Conservation (phyloP, 2,888 invertebrate genomes). For the Patella depressa region DNA sequence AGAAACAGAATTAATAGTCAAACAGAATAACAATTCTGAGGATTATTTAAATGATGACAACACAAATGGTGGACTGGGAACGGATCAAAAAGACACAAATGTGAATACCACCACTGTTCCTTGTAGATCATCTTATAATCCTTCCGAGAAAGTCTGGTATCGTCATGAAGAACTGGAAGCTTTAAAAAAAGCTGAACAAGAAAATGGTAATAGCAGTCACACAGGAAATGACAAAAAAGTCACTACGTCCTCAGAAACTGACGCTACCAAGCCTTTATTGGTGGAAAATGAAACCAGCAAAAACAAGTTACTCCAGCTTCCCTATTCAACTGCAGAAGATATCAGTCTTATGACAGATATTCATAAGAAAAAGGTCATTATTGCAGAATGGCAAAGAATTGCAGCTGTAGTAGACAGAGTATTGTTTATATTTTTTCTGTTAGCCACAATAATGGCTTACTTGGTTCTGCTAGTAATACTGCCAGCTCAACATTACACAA, state of each 20-base stretch:
- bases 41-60: too few species aligned
- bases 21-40: too few species aligned
- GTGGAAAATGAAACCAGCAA: background rate
- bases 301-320: background rate
- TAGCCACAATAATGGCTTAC: conserved; percentile 63
- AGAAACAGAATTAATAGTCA: too few species aligned
- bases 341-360: conserved; percentile 16
- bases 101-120: too few species aligned
- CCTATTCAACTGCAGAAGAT: background rate
- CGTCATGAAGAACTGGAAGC: background rate
- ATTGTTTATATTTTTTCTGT: conserved; percentile 65
- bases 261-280: background rate
- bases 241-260: background rate
- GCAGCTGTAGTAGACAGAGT: conserved; percentile 66
- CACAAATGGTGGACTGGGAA: too few species aligned
- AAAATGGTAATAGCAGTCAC: background rate
- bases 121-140: too few species aligned
- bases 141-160: background rate
- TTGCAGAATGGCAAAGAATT: conserved; percentile 68
- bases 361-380: conserved; percentile 47
- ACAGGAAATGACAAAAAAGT: background rate
- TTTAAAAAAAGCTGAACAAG: background rate
- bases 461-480: conserved; percentile 62
- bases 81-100: too few species aligned
- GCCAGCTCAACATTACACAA: conserved; percentile 51